phyloP scores from a whole-genome alignment of 2,888 invertebrate genomes.

The Digitonthophagus gazella region DNA sequence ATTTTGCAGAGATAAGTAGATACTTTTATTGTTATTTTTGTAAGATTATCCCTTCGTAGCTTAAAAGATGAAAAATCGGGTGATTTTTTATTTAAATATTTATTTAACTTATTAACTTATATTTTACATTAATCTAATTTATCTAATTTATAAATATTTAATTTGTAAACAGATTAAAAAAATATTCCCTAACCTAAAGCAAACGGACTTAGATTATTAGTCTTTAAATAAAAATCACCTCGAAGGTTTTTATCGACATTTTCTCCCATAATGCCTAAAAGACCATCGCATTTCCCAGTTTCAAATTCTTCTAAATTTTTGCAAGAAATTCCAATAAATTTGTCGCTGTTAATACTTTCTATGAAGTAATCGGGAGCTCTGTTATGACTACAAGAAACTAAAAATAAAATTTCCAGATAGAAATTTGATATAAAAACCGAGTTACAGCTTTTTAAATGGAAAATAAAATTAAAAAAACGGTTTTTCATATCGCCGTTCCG shows the following conservation, averaged over 20 bases:
- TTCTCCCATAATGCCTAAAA: conserved; percentile 21
- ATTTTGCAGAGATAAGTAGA: too few species aligned
- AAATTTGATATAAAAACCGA: too few species aligned
- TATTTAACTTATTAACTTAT: too few species aligned
- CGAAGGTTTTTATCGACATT: conserved; percentile 17
- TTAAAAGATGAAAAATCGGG: too few species aligned
- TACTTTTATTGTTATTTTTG: too few species aligned
- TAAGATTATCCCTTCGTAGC: too few species aligned
- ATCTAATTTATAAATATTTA: not conserved
- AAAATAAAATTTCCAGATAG: too few species aligned
- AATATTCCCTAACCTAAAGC: not conserved
- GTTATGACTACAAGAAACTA: conserved; percentile 20
- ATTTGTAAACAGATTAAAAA: not conserved
- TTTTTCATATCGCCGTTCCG: too few species aligned
- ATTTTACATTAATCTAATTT: not conserved
- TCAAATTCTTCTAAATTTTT: conserved; percentile 6
- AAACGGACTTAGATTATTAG: not conserved
- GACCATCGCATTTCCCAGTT: conserved; percentile 7
- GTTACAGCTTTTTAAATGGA: too few species aligned
- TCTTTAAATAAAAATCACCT: conserved; percentile 23
- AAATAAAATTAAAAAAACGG: not conserved
- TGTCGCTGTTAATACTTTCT: conserved; percentile 13
- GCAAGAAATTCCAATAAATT: conserved; percentile 17
- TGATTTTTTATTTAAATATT: not conserved
- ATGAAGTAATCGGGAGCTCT: conserved; percentile 13